Percentiles rank a stretch among this genome's conserved stretches.
Conservation (phyloP, 2,888 invertebrate genomes). For the Ophraella communa region DNA sequence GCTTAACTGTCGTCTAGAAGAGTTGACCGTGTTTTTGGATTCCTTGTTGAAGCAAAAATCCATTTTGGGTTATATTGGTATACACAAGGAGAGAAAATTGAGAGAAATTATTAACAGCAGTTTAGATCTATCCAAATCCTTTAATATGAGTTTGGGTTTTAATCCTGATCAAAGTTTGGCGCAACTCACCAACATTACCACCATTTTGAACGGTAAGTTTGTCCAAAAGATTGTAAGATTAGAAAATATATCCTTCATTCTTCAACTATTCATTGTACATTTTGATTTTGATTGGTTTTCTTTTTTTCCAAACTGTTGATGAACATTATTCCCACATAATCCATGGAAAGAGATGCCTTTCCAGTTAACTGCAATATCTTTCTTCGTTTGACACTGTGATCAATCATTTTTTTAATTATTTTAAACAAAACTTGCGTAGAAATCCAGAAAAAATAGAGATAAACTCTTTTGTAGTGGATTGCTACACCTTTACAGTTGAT, state of each 20-base stretch:
- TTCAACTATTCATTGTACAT: neutral
- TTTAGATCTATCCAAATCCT: slow-evolving; percentile 63
- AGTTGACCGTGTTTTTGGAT: slow-evolving; percentile 70
- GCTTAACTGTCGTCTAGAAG: slow-evolving; percentile 68
- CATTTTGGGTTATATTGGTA: slow-evolving; percentile 63
- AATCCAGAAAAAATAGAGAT: too few relatives aligned
- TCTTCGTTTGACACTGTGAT: too few relatives aligned
- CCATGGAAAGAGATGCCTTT: too few relatives aligned
- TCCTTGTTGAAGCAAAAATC: slow-evolving; percentile 69
- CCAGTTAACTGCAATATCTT: too few relatives aligned
- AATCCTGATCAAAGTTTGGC: slow-evolving; percentile 61
- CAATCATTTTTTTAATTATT: too few relatives aligned
- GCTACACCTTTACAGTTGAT: too few relatives aligned
- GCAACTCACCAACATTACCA: slow-evolving; percentile 61
- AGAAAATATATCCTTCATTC: neutral
- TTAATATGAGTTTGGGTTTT: slow-evolving; percentile 58
- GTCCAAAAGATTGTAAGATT: too few relatives aligned
- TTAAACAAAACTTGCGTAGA: too few relatives aligned
- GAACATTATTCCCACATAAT: too few relatives aligned
- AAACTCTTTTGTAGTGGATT: too few relatives aligned
- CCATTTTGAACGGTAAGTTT: slow-evolving; percentile 53
- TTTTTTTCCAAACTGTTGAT: too few relatives aligned
- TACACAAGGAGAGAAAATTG: slow-evolving; percentile 62
- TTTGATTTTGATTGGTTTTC: too few relatives aligned
- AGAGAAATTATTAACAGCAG: slow-evolving; percentile 65